Evolutionary conservation across 2,113 vertebrate genomes (phyloP).

Genomic region (Oostethus manadensis): DNA sequence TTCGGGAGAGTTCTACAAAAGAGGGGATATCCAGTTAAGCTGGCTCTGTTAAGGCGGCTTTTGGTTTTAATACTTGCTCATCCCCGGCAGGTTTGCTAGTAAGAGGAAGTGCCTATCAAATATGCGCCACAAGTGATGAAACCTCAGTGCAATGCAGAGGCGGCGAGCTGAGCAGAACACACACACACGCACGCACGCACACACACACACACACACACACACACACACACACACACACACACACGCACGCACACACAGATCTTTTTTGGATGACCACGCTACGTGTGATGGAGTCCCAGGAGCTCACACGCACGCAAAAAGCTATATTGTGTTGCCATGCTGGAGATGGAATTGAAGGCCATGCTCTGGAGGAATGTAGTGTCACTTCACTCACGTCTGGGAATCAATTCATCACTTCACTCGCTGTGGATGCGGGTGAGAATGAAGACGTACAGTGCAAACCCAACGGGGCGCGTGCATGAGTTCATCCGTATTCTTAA

Average conservation of each 20-base stretch:
- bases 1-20: slow-evolving; percentile 41
- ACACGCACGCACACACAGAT: too few species aligned
- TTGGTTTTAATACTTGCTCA: slow-evolving; percentile 12
- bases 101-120: slow-evolving; percentile 69
- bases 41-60: neutral
- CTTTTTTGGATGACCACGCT: slow-evolving; percentile 4
- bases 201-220: too few species aligned
- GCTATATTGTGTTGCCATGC: slow-evolving; percentile 25
- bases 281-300: neutral
- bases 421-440: slow-evolving; percentile 1
- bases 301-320: slow-evolving; percentile 18
- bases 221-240: too few species aligned
- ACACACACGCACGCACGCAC: neutral
- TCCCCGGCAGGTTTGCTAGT: slow-evolving; percentile 62
- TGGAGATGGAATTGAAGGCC: slow-evolving; percentile 35
- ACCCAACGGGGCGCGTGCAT: too few species aligned
- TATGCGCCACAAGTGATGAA: slow-evolving; percentile 69
- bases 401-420: slow-evolving; percentile 54
- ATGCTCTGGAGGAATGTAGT: slow-evolving; percentile 41
- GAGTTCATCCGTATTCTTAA: too few species aligned
- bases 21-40: slow-evolving; percentile 50
- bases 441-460: slow-evolving; percentile 7
- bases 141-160: slow-evolving; percentile 59
- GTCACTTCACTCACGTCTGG: slow-evolving; percentile 47
- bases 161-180: slow-evolving; percentile 21